Conservation (phyloP, 92 coral and sea anemone species). For the Porites evermanni region DNA sequence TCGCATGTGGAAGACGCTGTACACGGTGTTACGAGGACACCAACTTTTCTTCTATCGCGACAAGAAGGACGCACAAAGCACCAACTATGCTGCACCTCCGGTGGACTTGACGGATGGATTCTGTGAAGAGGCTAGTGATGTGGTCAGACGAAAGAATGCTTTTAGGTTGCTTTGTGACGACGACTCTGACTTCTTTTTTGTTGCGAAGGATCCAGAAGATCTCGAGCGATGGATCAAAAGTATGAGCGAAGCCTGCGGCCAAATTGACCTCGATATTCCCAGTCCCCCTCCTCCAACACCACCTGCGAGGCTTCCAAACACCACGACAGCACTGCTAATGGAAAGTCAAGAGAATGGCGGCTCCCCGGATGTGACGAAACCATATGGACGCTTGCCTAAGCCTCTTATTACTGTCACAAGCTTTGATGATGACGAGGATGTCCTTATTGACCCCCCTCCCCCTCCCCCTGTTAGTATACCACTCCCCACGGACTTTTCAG, state of each 20-base stretch:
- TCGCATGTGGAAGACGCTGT: constrained; percentile 90
- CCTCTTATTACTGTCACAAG: constrained; percentile 86
- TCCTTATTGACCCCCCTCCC: constrained; percentile 57
- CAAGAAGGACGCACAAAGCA: constrained; percentile 64
- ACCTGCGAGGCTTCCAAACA: constrained; percentile 5
- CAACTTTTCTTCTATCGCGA: constrained; percentile 78
- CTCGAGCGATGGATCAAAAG: constrained; percentile 71
- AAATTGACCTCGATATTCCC: constrained; percentile 47
- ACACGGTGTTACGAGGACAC: constrained; percentile 73
- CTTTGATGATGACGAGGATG: constrained; percentile 78
- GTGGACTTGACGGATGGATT: constrained; percentile 72
- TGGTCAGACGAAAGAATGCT: constrained; percentile 60
- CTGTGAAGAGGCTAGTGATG: constrained; percentile 70
- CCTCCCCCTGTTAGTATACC: constrained; percentile 63
- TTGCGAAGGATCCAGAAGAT: constrained; percentile 71
- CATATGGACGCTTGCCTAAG: constrained; percentile 28
- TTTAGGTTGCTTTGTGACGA: constrained; percentile 78
- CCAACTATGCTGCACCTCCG: constrained; percentile 71
- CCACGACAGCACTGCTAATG: background rate
- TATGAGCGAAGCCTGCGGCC: constrained; percentile 41
- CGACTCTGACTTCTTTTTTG: constrained; percentile 84
- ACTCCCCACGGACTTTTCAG: constrained; percentile 44
- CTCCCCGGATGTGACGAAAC: constrained; percentile 20
- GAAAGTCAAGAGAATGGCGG: constrained; percentile 1
- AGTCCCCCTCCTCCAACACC: constrained; percentile 64